Base-by-base conservation (phyloP, 2,888 invertebrate species). In the Micoletzkya japonica region DNA sequence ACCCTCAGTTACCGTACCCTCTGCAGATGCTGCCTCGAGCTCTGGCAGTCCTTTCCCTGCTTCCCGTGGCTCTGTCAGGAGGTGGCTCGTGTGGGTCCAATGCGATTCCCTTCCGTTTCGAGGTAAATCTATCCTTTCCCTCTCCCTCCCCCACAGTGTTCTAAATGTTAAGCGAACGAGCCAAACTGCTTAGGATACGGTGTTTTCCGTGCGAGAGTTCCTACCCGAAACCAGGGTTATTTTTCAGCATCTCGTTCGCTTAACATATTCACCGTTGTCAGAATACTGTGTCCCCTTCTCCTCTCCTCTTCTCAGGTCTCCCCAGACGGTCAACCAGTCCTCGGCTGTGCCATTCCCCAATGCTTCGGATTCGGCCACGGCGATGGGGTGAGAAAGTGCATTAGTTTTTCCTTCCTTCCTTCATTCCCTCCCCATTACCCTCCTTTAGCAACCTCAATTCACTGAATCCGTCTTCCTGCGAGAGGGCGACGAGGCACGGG, bases 21-120 rank as follows among this genome's bases (percentile, higher is more conserved):
- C 17, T 39, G 39, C 39, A 39, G 39, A 10, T 17, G 56, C 58
- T 49, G 36, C 37, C 26, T n/a, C 36, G 24, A 24, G 24, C 54
- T 7, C 14, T 26, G 50, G 36, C n/a, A 24, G 34, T 30, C 24
- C 39, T 0, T 32, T 50, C 32, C 2, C 49, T 63, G 64, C 63
- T n/a, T n/a, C n/a, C n/a, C n/a, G n/a, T n/a, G n/a, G n/a, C n/a
- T n/a, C n/a, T n/a, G n/a, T n/a, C n/a, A 2, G 63, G 61, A 26
- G 74, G 78, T 10, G 78, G 73, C n/a, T 74, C 78, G 34, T 82
- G 82, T 58, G 82, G 82, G 37, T 74, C 74, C 6, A 78, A 79
- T 26, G 80, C 77, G 44, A 77, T 82, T 44, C 82, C 82, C 6
- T 82, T 82, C 76, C 75, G 82, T 17, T 81, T 82, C 59, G 82